Evolutionary conservation across 2,797 vertebrate species (phyloP).

Genomic region (Phrynocephalus guinanensis): DNA sequence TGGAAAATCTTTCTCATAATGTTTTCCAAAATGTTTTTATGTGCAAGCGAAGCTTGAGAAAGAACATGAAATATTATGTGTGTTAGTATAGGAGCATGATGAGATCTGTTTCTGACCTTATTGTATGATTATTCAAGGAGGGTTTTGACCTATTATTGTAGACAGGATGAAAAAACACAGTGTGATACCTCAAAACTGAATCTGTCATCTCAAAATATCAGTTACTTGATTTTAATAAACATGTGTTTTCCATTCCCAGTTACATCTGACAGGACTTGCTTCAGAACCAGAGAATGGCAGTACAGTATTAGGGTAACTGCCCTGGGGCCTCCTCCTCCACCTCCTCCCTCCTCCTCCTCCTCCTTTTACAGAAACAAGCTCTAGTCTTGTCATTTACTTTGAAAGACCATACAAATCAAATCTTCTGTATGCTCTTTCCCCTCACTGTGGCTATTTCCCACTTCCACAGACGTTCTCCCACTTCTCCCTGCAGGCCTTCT

Average conservation of each 20-base stretch:
- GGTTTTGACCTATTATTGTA: constrained; percentile 7
- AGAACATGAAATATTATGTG: constrained; percentile 15
- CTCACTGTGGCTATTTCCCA: constrained; percentile 21
- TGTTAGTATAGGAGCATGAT: background rate
- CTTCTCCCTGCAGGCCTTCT: background rate
- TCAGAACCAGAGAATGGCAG: constrained; percentile 34
- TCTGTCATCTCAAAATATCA: constrained; percentile 62
- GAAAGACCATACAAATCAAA: constrained; percentile 19
- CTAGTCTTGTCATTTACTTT: accelerated
- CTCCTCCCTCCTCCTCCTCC: accelerated
- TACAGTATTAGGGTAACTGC: background rate
- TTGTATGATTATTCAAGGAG: constrained; percentile 25
- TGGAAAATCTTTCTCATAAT: constrained; percentile 35
- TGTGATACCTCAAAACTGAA: constrained; percentile 56
- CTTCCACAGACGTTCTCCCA: background rate
- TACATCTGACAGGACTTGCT: constrained; percentile 37
- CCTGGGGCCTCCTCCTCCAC: constrained; percentile 12
- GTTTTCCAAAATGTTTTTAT: constrained; percentile 42
- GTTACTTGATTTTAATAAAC: constrained; percentile 54
- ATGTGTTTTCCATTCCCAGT: constrained; percentile 58
- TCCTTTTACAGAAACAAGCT: background rate
- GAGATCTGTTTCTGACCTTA: constrained; percentile 37
- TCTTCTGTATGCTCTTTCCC: constrained; percentile 1
- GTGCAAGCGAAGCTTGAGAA: constrained; percentile 35
- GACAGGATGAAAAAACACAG: constrained; percentile 40